These are phyloP conservation scores for Melipona bicolor DNA, from an alignment of 2,888 invertebrate species.

Conservation along the genomic window DNA sequence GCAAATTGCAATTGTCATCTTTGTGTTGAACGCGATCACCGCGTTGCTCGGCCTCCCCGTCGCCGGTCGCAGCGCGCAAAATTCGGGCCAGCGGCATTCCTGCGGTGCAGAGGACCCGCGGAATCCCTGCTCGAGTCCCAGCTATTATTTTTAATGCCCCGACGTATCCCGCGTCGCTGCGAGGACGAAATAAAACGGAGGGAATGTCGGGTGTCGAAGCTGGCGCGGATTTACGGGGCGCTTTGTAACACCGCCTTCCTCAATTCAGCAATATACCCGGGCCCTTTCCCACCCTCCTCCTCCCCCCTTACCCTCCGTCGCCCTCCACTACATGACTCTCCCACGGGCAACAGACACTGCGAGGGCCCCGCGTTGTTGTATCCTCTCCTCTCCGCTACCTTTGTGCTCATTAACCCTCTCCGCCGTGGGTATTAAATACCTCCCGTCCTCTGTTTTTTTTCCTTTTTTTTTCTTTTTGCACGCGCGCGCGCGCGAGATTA, in stretches of 20 bases:
- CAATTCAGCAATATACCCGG: slow-evolving; percentile 82
- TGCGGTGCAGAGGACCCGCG: too few relatives aligned
- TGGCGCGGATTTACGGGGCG: slow-evolving; percentile 83
- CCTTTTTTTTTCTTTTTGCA: rapidly evolving
- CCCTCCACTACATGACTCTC: slow-evolving; percentile 61
- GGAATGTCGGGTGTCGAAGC: slow-evolving; percentile 84
- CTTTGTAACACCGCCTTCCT: slow-evolving; percentile 84
- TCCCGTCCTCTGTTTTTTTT: slow-evolving; percentile 36
- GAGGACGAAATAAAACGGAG: slow-evolving; percentile 78
- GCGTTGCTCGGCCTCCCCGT: too few relatives aligned
- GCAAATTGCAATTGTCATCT: slow-evolving; percentile 45
- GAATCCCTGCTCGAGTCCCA: slow-evolving; percentile 61
- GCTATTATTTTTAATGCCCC: slow-evolving; percentile 82
- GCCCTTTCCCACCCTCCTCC: slow-evolving; percentile 25
- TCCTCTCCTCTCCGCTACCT: slow-evolving; percentile 52
- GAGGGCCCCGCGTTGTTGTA: slow-evolving; percentile 51
- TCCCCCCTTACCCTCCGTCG: too few relatives aligned
- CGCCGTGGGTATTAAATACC: slow-evolving; percentile 69
- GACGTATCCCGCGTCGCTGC: slow-evolving; percentile 66
- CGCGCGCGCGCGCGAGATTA: slow-evolving; percentile 8
- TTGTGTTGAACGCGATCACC: slow-evolving; percentile 4
- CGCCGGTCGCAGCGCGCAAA: too few relatives aligned
- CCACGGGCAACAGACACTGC: slow-evolving; percentile 62
- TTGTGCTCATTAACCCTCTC: slow-evolving; percentile 79
- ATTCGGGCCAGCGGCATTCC: too few relatives aligned